These are phyloP conservation scores for Cheilosia impressa DNA, from an alignment of 2,888 invertebrate genomes.

Conservation along the genomic window DNA sequence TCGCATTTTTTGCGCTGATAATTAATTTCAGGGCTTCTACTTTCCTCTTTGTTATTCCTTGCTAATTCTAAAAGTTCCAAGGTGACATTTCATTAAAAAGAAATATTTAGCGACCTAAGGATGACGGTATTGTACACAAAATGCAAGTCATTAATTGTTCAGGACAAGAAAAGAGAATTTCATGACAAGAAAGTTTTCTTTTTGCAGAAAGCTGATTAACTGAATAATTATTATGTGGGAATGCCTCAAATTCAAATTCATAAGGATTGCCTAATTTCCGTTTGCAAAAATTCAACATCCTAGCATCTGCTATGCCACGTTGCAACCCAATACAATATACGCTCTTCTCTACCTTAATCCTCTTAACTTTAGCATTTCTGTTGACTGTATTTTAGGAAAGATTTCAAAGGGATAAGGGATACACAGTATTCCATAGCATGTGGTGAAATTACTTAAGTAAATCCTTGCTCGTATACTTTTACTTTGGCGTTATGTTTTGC, in stretches of 20 bases:
- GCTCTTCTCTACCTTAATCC: not conserved
- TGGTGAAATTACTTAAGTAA: slow-evolving; percentile 60
- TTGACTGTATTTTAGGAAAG: not conserved
- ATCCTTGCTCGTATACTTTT: slow-evolving; percentile 41
- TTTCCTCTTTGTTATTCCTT: slow-evolving; percentile 1
- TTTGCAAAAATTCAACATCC: slow-evolving; percentile 1
- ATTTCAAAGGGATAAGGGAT: not conserved
- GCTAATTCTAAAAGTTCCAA: not conserved
- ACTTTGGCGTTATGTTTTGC: slow-evolving; percentile 33
- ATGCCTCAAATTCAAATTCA: too few species aligned
- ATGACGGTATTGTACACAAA: not conserved
- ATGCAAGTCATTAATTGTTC: slow-evolving; percentile 11
- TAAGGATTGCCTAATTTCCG: not conserved
- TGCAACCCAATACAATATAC: not conserved
- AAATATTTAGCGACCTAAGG: not conserved
- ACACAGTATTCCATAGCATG: slow-evolving; percentile 35
- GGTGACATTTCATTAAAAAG: not conserved
- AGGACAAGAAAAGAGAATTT: not conserved
- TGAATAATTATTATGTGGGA: too few species aligned
- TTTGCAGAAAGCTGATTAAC: not conserved
- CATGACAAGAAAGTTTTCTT: not conserved
- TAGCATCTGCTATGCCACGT: not conserved
- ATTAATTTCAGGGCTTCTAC: not conserved
- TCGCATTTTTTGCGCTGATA: slow-evolving; percentile 21
- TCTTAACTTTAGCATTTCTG: slow-evolving; percentile 27